phyloP scores from a whole-genome alignment of 2,888 invertebrate species.

The Polylopha cassiicola region DNA sequence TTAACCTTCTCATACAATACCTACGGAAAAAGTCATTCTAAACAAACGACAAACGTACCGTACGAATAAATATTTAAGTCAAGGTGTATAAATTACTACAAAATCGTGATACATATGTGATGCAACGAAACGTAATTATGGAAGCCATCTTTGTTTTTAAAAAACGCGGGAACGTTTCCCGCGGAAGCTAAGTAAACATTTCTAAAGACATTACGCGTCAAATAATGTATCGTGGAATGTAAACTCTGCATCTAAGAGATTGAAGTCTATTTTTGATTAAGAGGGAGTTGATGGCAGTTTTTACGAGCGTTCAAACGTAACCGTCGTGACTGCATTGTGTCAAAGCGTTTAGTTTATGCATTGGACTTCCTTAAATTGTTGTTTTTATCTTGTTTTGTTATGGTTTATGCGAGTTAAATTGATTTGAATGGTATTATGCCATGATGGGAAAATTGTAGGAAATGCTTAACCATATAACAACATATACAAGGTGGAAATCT shows the following conservation, averaged over 20 bases:
- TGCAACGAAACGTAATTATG: constrained; percentile 16
- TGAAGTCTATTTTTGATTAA: background rate
- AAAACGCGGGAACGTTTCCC: constrained; percentile 22
- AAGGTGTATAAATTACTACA: constrained; percentile 16
- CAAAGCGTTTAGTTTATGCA: constrained; percentile 17
- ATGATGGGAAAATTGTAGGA: too few species aligned
- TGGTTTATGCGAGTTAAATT: too few species aligned
- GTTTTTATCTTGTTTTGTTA: too few species aligned
- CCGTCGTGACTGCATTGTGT: constrained; percentile 12
- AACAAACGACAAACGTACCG: constrained; percentile 17
- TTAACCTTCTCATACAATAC: constrained; percentile 8
- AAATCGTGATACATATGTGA: constrained; percentile 17
- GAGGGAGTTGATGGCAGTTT: constrained; percentile 9
- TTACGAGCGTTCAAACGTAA: constrained; percentile 2
- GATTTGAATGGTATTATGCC: too few species aligned
- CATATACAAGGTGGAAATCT: too few species aligned
- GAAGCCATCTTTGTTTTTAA: constrained; percentile 21
- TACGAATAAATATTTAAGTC: constrained; percentile 17
- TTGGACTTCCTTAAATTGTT: constrained; percentile 13
- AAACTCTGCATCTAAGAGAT: background rate
- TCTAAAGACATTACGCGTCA: constrained; percentile 1
- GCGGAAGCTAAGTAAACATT: constrained; percentile 12
- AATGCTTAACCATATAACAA: too few species aligned
- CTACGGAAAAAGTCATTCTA: constrained; percentile 17
- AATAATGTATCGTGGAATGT: background rate